Conservation (phyloP, 2,888 invertebrate genomes). For the Rhodophaea formosa region DNA sequence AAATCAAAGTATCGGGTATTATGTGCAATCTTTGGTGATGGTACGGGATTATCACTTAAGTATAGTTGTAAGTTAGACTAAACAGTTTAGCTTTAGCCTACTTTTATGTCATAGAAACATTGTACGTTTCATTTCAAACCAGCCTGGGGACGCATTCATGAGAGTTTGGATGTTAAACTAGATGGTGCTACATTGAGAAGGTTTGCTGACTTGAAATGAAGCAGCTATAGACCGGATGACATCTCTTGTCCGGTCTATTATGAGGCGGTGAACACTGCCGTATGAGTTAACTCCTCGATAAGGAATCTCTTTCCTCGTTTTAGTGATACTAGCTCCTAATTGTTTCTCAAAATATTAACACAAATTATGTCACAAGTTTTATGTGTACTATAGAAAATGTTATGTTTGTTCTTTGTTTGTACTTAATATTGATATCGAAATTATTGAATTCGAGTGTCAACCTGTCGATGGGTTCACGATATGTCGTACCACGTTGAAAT, state of each 20-base stretch:
- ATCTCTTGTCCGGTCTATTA: constrained; percentile 72
- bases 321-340: constrained; percentile 81
- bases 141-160: constrained; percentile 45
- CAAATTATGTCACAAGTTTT: constrained; percentile 78
- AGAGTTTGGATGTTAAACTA: constrained; percentile 29
- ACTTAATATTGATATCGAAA: constrained; percentile 66
- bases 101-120: constrained; percentile 47
- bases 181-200: constrained; percentile 61
- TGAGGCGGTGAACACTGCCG: constrained; percentile 47
- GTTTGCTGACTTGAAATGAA: constrained; percentile 75
- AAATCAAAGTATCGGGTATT: constrained; percentile 88
- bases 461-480: constrained; percentile 45
- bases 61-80: constrained; percentile 54
- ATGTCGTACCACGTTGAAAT: constrained; percentile 78
- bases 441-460: constrained; percentile 57
- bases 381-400: constrained; percentile 69
- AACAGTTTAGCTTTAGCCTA: constrained; percentile 46
- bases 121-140: constrained; percentile 75
- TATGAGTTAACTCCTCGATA: constrained; percentile 57
- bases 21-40: constrained; percentile 92
- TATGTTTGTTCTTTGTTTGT: constrained; percentile 78
- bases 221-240: constrained; percentile 73
- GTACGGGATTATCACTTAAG: constrained; percentile 77
- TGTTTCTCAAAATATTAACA: constrained; percentile 70
- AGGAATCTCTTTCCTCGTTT: constrained; percentile 77